Evolutionary conservation across 1,140 invertebrate species (phyloP).

Genomic region (Euborellia annulipes): DNA sequence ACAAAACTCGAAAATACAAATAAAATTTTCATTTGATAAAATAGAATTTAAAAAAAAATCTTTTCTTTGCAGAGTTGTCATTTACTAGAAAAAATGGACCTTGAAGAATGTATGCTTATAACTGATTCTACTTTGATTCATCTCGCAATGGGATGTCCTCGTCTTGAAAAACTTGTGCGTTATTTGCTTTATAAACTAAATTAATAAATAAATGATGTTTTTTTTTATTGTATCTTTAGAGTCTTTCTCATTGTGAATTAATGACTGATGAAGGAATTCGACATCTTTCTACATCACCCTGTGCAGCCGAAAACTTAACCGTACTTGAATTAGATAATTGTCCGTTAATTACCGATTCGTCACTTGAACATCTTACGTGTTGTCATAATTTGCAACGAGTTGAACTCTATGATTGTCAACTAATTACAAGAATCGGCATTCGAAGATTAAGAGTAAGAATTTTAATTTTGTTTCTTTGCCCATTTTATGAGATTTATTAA

Average conservation of each 20-base stretch:
- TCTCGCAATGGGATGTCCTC: slow-evolving; percentile 84
- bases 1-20: no score
- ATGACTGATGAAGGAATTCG: slow-evolving; percentile 97
- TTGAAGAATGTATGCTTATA: slow-evolving; percentile 95
- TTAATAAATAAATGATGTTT: background rate
- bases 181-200: background rate
- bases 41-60: no score
- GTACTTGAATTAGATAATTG: slow-evolving; percentile 98
- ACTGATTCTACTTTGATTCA: slow-evolving; percentile 87
- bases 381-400: slow-evolving; percentile 92
- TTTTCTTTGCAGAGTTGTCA: slow-evolving; percentile 64
- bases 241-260: slow-evolving; percentile 93
- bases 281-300: slow-evolving; percentile 80
- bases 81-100: slow-evolving; percentile 89
- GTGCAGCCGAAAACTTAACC: slow-evolving; percentile 76
- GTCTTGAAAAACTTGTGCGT: slow-evolving; percentile 79
- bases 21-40: no score
- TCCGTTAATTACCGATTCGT: slow-evolving; percentile 95
- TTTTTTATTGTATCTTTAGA: slow-evolving; percentile 39
- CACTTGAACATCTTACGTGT: slow-evolving; percentile 83
- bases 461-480: no score
- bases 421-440: slow-evolving; percentile 92
- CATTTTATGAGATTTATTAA: no score
- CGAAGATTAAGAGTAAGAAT: slow-evolving; percentile 76
- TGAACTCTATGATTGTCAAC: slow-evolving; percentile 97